phyloP scores from a whole-genome alignment of 2,888 invertebrate genomes.

The Junonia oenone region DNA sequence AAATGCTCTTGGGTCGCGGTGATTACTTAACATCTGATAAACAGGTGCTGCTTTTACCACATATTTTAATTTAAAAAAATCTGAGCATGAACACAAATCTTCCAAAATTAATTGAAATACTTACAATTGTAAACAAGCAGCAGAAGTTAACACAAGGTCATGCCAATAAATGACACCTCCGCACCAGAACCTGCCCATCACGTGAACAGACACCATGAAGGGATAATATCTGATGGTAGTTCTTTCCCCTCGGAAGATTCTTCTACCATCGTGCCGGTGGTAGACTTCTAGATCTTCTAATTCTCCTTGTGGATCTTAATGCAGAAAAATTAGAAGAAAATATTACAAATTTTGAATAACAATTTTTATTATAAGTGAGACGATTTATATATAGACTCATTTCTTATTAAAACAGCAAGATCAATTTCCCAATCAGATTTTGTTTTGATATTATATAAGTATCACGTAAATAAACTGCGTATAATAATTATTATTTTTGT shows the following conservation, averaged over 20 bases:
- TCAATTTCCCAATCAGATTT: too few relatives aligned
- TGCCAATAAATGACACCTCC: conserved; percentile 57
- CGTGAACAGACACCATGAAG: conserved; percentile 63
- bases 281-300: conserved; percentile 49
- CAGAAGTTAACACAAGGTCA: conserved; percentile 60
- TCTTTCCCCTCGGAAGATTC: conserved; percentile 57
- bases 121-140: conserved; percentile 65
- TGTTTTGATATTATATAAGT: not conserved
- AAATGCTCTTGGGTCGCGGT: too few relatives aligned
- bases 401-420: too few relatives aligned
- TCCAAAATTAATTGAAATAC: conserved; percentile 28
- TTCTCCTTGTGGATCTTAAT: conserved; percentile 56
- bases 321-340: not conserved
- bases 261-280: conserved; percentile 49
- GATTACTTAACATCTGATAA: too few relatives aligned
- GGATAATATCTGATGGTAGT: conserved; percentile 58
- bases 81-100: too few relatives aligned
- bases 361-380: too few relatives aligned
- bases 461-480: not conserved
- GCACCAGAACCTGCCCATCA: conserved; percentile 69
- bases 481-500: too few relatives aligned
- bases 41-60: too few relatives aligned
- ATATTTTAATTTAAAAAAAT: too few relatives aligned
- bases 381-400: too few relatives aligned
- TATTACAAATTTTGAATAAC: too few relatives aligned